Evolutionary conservation across 2,113 vertebrate genomes (phyloP).

Genomic region (Ailurus styani): DNA sequence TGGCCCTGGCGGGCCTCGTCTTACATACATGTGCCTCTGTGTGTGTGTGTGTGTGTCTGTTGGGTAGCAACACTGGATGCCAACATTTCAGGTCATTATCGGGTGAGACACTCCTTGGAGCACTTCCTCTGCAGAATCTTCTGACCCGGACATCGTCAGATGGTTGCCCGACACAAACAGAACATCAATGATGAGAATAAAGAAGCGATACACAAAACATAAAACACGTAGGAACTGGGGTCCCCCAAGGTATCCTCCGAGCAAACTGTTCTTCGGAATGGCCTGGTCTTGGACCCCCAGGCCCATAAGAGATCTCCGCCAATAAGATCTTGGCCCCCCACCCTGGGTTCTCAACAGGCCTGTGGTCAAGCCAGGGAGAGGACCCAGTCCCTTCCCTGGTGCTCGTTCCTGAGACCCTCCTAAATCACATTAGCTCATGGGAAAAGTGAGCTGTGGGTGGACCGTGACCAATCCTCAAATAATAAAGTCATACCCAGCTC

Average conservation of each 20-base stretch:
- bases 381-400: background rate
- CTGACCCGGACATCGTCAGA: background rate
- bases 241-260: background rate
- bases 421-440: background rate
- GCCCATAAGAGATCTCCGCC: background rate
- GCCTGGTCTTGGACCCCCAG: background rate
- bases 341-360: background rate
- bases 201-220: background rate
- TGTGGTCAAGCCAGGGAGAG: background rate
- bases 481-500: background rate
- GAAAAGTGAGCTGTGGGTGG: background rate
- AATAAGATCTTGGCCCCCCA: too few relatives aligned
- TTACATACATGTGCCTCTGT: background rate
- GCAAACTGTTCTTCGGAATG: background rate
- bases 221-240: background rate
- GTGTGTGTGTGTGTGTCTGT: rapidly evolving
- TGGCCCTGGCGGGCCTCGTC: background rate
- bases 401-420: background rate
- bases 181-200: background rate
- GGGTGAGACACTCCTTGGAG: background rate
- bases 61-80: background rate
- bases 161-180: background rate
- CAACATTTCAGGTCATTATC: background rate
- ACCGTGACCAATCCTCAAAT: background rate
- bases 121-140: background rate